Base-by-base conservation (phyloP, 1,140 invertebrate genomes). In the Cydia strobilella region DNA sequence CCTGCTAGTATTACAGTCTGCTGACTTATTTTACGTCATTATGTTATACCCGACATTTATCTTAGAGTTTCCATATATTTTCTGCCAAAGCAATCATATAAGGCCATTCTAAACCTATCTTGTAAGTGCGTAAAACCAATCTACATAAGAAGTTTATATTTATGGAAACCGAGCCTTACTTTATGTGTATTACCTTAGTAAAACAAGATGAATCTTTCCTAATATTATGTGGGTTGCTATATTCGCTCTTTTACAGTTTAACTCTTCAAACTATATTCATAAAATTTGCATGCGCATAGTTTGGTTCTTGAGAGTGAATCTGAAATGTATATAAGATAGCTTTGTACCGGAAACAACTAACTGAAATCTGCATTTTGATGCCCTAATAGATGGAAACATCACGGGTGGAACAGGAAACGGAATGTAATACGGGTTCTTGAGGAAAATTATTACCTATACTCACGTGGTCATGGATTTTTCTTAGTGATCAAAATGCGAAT, bases 161-260 rank as follows among this genome's bases (percentile, higher is more conserved):
- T 54, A 69, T 69, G 65, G 27, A 39, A 69, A 42, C 15, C 7
- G n/a, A 12, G 65, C n/a, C 27, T 69, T 18, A 3, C 18, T 69
- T 69, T 69, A 69, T 18, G 65, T n/a, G 65, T 59, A 39, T 42
- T 69, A 66, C 63, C 63, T 66, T 66, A 69, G 65, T 69, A 69
- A 69, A 69, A 69, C 31, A 18, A 39, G 65, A 42, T 69, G 65
- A 69, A 69, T 69, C 54, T 23, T 59, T 23, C 18, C 15, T 20
- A 39, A 39, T 35, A 69, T 25, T 39, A 69, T 69, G 65, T 69
- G n/a, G 31, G 65, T 35, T 69, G 35, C 23, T 66, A 31, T 66
- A 18, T 20, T 39, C 65, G 15, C 5, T 59, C 3, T 69, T 69
- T 42, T 42, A 39, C 35, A 35, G 27, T 25, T 66, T 27, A 69